Evolutionary conservation across 2,888 invertebrate genomes (phyloP), one percentile per base, ranked within the genome.

Genomic region (Autographa gamma): DNA sequence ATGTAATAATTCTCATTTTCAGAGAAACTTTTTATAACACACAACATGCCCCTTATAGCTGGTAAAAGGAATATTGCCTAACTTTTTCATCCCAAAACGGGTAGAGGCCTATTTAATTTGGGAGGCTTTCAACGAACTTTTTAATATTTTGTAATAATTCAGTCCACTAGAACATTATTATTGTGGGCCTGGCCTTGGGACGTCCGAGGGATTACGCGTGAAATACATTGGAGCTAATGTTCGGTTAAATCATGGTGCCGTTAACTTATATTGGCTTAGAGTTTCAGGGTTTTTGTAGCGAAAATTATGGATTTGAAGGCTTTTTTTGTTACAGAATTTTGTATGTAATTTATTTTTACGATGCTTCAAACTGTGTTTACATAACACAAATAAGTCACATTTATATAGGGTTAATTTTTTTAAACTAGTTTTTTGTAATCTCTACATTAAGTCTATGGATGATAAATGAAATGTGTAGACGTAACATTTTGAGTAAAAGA

Each of bases 131-230:
- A 8, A 41, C 32, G 8, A 67, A 75, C 32, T 69, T 78, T 75
- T 71, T 79, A 79, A 75, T 71, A 79, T 75, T 69, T 71, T 58
- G 67, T 79, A 64, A 75, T 75, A 75, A 65, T 71, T 66, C 60
- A 79, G 63, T 62, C 32, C 58, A 63, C 19, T 66, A 61, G 58
- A 63, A 56, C 34, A 62, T 73, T 77, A 73, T 72, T 77, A 69
- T 38, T 65, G 56, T 58, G 56, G 19, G 38, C 9, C 18, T 63
- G 52, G 4, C 79, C 63, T 74, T 71, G 38, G 34, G 41, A 66
- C n/a, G 60, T 56, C 58, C 14, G 13, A 60, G n/a, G 31, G 60
- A 68, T 76, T 66, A 74, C 43, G 63, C 18, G 14, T 48, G 34
- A 68, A 68, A 65, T 71, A 62, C 18, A 13, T 48, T 60, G 58